phyloP scores from a whole-genome alignment of 2,113 vertebrate species.

The Corythornis madagascariensis region DNA sequence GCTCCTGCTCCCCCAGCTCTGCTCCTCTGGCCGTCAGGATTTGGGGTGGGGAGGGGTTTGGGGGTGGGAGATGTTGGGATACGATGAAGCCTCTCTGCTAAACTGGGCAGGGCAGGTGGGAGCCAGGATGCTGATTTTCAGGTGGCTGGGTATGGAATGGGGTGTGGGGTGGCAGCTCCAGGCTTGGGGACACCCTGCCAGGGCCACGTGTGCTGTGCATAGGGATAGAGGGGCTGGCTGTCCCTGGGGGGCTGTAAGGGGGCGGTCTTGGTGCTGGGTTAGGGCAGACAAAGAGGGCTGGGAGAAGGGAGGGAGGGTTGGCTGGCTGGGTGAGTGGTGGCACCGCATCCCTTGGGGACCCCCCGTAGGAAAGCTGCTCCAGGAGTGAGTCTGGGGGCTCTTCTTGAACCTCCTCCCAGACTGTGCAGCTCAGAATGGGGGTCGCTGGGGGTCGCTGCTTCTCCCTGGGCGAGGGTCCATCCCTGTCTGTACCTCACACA shows the following conservation, averaged over 20 bases:
- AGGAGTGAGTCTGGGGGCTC: background rate
- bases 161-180: background rate
- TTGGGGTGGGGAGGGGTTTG: background rate
- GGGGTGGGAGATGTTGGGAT: background rate
- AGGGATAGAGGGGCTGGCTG: background rate
- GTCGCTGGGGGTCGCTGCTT: background rate
- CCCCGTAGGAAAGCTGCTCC: background rate
- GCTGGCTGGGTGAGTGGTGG: background rate
- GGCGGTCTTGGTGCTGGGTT: background rate
- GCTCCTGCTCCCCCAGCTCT: background rate
- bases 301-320: fast-evolving
- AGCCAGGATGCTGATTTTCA: background rate
- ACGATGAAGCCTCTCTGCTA: background rate
- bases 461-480: fast-evolving
- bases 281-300: background rate
- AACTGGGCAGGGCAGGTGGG: background rate
- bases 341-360: background rate
- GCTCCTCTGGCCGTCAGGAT: background rate
- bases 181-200: background rate
- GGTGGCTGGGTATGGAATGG: background rate
- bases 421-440: fast-evolving
- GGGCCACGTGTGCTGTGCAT: fast-evolving
- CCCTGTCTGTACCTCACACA: fast-evolving
- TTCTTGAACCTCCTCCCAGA: background rate
- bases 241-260: background rate